Evolutionary conservation across 2,797 vertebrate genomes (phyloP).

Genomic region (Liasis olivaceus): DNA sequence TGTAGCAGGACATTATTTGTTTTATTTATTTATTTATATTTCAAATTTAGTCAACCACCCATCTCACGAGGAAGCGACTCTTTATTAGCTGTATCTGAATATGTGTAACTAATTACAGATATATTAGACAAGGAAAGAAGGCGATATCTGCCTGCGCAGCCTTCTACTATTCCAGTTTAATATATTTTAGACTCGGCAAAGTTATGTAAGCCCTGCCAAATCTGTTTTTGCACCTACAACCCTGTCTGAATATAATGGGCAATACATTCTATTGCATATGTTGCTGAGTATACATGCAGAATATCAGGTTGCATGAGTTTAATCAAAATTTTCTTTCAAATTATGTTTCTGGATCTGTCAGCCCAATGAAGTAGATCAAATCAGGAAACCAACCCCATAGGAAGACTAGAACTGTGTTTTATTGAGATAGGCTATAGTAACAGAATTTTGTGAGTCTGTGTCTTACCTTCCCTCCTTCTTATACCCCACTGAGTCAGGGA

Average conservation of each 20-base stretch:
- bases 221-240: background rate
- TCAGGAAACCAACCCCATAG: background rate
- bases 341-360: background rate
- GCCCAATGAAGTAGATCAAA: background rate
- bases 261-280: background rate
- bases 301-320: background rate
- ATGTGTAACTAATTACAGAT: background rate
- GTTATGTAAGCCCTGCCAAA: background rate
- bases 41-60: too few relatives aligned
- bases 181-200: background rate
- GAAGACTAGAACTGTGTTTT: background rate
- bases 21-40: too few relatives aligned
- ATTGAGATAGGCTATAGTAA: background rate
- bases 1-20: background rate
- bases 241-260: background rate
- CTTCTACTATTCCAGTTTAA: background rate
- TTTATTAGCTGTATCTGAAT: background rate
- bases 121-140: background rate
- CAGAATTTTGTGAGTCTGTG: background rate
- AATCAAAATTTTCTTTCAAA: background rate
- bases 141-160: background rate
- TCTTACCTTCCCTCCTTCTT: too few relatives aligned
- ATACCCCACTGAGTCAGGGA: background rate
- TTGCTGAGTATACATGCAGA: background rate
- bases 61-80: too few relatives aligned